Conservation (phyloP, 1,140 invertebrate genomes). For the Megalonaias nervosa region DNA sequence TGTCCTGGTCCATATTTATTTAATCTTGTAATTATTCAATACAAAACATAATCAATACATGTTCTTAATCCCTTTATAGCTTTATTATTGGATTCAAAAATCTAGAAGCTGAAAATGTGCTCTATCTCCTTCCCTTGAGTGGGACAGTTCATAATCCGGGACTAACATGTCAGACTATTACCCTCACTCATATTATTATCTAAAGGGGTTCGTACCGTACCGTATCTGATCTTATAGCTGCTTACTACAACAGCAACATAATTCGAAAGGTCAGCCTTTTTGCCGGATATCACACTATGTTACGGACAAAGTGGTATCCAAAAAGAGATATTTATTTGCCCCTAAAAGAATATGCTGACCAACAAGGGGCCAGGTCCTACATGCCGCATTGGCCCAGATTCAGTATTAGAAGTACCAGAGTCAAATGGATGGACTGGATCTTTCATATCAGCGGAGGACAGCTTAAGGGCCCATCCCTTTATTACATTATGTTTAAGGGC, state of each 20-base stretch:
- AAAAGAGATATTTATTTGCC: constrained; percentile 23
- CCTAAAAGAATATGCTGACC: constrained; percentile 14
- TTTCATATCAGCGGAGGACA: constrained; percentile 31
- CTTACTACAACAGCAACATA: constrained; percentile 9
- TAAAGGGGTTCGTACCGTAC: constrained; percentile 28
- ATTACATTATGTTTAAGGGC: constrained; percentile 24
- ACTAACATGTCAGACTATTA: constrained; percentile 25
- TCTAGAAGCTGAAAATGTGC: constrained; percentile 11
- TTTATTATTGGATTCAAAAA: constrained; percentile 10
- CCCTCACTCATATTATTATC: constrained; percentile 28
- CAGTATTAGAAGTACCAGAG: constrained; percentile 10
- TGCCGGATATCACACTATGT: constrained; percentile 9
- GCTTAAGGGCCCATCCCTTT: constrained; percentile 23
- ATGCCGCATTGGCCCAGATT: constrained; percentile 23
- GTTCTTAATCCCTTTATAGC: too few species aligned
- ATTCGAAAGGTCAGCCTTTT: constrained; percentile 21
- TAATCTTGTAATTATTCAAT: too few species aligned
- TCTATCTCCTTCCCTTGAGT: constrained; percentile 24
- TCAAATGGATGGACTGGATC: constrained; percentile 34
- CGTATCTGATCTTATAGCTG: constrained; percentile 7
- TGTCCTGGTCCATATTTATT: too few species aligned
- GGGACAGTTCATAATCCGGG: constrained; percentile 24
- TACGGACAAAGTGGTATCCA: constrained; percentile 17
- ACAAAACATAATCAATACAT: too few species aligned
- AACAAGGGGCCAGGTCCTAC: constrained; percentile 20